phyloP scores from a whole-genome alignment of 1,140 invertebrate genomes.

The Leucophenga varia region DNA sequence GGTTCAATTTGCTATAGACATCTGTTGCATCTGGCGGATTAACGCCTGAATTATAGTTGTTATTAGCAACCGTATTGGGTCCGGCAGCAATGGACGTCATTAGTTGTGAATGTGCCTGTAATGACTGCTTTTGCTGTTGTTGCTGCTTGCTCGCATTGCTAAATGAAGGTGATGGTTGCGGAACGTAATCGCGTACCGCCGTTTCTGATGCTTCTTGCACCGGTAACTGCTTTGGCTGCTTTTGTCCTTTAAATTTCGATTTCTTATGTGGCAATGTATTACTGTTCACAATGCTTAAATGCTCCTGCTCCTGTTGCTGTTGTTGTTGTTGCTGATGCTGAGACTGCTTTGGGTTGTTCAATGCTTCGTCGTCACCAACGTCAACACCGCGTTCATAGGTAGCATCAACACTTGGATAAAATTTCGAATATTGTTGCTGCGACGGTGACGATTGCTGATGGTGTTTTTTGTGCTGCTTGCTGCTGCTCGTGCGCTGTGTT shows the following conservation, averaged over 20 bases:
- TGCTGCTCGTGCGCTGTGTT: slow-evolving; percentile 46
- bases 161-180: slow-evolving; percentile 9
- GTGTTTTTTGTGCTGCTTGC: slow-evolving; percentile 23
- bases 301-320: slow-evolving; percentile 20
- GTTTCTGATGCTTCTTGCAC: slow-evolving; percentile 16
- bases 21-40: slow-evolving; percentile 16
- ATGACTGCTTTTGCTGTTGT: slow-evolving; percentile 8
- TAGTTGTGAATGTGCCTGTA: slow-evolving; percentile 20
- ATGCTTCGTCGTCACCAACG: slow-evolving; percentile 46
- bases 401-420: slow-evolving; percentile 39
- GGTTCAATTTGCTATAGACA: slow-evolving; percentile 45
- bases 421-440: slow-evolving; percentile 23
- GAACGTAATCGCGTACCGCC: slow-evolving; percentile 7
- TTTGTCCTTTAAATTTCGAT: slow-evolving; percentile 47
- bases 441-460: slow-evolving; percentile 16
- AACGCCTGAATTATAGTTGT: slow-evolving; percentile 9
- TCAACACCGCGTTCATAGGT: slow-evolving; percentile 45
- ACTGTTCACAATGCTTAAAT: slow-evolving; percentile 18
- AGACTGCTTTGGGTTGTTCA: slow-evolving; percentile 27
- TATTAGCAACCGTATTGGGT: slow-evolving; percentile 14
- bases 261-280: slow-evolving; percentile 49
- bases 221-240: slow-evolving; percentile 49
- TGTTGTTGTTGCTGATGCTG: slow-evolving; percentile 22
- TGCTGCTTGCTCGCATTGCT: slow-evolving; percentile 37
- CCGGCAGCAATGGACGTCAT: slow-evolving; percentile 47